Base-by-base conservation (phyloP, 2,888 invertebrate genomes). In the Anorthoa munda region DNA sequence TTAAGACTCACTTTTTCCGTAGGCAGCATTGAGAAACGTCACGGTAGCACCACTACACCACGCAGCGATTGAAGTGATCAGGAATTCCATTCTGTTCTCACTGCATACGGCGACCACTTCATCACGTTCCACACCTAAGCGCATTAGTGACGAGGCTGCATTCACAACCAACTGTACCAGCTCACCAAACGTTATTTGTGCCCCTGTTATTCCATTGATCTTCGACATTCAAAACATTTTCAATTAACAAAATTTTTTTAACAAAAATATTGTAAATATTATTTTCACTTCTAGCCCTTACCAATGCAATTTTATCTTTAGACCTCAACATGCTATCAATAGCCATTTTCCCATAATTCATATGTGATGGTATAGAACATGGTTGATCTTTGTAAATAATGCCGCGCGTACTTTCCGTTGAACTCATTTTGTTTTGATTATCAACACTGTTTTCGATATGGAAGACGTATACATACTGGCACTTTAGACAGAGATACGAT, bases 61-160 rank as follows among this genome's bases (percentile, higher is more conserved):
- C 11, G 64, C 75, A 50, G 86, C 86, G 15, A 93, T 75, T 1
- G 85, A 64, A 9, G 91, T 84, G 15, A 90, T 83, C 59, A 94
- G 69, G 56, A 89, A 90, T 81, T 94, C 94, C 23, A 85, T 88
- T 82, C 92, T 88, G 73, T 93, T 94, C 77, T 94, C 94, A 75
- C 93, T 93, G 75, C 91, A 92, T 63, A 94, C 84, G 2, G 89
- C 93, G 17, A 94, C 89, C 7, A 92, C 89, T 50, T 93, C 94
- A 21, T 91, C 92, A 75, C 75, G 78, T 72, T 86, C 86, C 51
- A 94, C 83, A 13, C 93, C 93, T 11, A 90, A 78, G 50, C 86
- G 83, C 15, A 81, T 79, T 9, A 94, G 83, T 4, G 90, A 87
- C 5, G 89, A 76, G 5, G 93, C 89, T 4, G 89, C 84, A 51